These are phyloP conservation scores for Eonycteris spelaea DNA, from an alignment of 2,113 vertebrate genomes.

Conservation along the genomic window DNA sequence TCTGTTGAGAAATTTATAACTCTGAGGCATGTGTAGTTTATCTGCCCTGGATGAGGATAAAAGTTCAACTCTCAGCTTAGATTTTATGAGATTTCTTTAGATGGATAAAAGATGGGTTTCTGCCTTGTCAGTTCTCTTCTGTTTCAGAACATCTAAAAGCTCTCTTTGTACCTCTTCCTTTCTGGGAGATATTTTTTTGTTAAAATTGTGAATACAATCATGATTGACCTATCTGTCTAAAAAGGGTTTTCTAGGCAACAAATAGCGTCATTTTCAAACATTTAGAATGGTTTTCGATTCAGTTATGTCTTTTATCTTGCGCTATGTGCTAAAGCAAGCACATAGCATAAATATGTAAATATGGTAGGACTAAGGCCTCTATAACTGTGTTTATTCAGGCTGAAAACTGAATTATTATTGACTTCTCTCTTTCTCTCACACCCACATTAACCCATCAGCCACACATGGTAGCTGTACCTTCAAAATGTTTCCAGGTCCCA, in stretches of 20 bases:
- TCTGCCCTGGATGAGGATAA: neutral
- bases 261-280: neutral
- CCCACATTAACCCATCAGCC: neutral
- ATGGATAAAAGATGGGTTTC: neutral
- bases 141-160: neutral
- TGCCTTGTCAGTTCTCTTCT: neutral
- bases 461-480: neutral
- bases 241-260: neutral
- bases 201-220: neutral
- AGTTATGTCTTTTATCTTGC: neutral
- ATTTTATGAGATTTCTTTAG: conserved; percentile 16
- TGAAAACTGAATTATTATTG: neutral
- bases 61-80: neutral
- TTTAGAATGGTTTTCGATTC: neutral
- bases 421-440: neutral
- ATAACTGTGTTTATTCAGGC: neutral
- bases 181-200: neutral
- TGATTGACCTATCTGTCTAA: neutral
- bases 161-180: neutral
- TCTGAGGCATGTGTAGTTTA: neutral
- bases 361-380: neutral
- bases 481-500: neutral
- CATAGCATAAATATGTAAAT: neutral
- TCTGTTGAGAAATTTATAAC: neutral
- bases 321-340: neutral